Evolutionary conservation across 2,888 invertebrate genomes (phyloP), one percentile per base, ranked within the genome.

Genomic region (Leucoma salicis): DNA sequence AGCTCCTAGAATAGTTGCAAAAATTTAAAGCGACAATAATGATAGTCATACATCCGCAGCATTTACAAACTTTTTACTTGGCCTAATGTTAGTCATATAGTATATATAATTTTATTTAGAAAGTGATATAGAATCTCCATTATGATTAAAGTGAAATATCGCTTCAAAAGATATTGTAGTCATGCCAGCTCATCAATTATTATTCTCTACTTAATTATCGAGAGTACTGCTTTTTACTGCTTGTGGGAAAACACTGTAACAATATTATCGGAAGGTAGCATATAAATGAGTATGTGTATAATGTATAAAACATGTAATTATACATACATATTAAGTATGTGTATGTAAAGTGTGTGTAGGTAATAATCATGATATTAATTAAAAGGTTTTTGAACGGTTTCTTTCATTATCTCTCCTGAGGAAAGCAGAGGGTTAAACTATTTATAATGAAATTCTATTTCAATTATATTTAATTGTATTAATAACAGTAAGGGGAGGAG

Each of bases 221-320:
- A 74, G 75, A 74, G 69, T 70, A 70, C 65, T 66, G 67, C 69
- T 82, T 78, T 76, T 80, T 80, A 71, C 62, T 53, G 57, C 48
- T 63, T 76, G 83, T 86, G 87, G 81, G 86, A 86, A 86, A 66
- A 40, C 46, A 71, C 75, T 76, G 81, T 78, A 82, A 85, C 84
- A 84, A 79, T 82, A 76, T 74, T 76, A 79, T 80, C 78, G 76
- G 77, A 78, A 75, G 72, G 61, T 49, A 31, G 63, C 50, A 21
- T 32, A 49, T 29, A n/a, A n/a, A 42, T 41, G 33, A 46, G 46
- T 36, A 43, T 40, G 24, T 41, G 40, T 42, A 46, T n/a, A n/a
- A 7, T 18, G n/a, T 10, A 27, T 27, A 27, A 27, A 44, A 35
- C 14, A 16, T 21, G 21, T 46, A 42, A 60, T 46, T 44, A 49